Conservation (phyloP, 2,888 invertebrate genomes). For the Dysmachus trigonus region DNA sequence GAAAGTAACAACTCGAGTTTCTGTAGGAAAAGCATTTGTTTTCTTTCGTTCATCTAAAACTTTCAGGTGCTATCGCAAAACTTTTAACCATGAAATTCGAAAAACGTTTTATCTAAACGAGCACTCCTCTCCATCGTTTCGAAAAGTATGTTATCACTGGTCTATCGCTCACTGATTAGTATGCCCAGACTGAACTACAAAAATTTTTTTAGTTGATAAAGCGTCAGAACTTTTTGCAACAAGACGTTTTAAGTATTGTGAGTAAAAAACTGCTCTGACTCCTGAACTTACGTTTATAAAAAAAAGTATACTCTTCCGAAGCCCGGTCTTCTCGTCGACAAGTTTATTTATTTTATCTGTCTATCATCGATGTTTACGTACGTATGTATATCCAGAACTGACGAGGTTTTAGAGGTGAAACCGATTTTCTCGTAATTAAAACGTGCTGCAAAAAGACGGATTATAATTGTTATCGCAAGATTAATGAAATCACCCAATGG, state of each 20-base stretch:
- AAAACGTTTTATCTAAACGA: neutral
- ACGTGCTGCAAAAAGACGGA: neutral
- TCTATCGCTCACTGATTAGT: neutral
- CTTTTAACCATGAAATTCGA: neutral
- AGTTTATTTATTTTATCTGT: neutral
- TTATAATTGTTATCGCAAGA: constrained; percentile 15
- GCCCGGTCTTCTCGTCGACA: neutral
- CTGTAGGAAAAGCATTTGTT: neutral
- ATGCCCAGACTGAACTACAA: neutral
- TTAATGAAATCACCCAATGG: neutral
- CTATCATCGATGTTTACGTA: neutral
- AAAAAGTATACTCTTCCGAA: neutral
- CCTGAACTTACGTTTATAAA: neutral
- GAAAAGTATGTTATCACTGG: neutral
- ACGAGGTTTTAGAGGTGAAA: constrained; percentile 4
- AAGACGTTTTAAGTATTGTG: neutral
- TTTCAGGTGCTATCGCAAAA: neutral
- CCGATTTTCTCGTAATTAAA: constrained; percentile 4
- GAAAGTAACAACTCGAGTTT: neutral
- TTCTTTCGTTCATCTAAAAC: neutral
- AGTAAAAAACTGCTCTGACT: neutral
- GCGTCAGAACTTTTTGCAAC: neutral
- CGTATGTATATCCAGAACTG: neutral
- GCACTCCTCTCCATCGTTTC: neutral
- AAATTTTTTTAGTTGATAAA: neutral